Evolutionary conservation across 2,797 vertebrate genomes (phyloP).

Genomic region (Amniataba percoides): DNA sequence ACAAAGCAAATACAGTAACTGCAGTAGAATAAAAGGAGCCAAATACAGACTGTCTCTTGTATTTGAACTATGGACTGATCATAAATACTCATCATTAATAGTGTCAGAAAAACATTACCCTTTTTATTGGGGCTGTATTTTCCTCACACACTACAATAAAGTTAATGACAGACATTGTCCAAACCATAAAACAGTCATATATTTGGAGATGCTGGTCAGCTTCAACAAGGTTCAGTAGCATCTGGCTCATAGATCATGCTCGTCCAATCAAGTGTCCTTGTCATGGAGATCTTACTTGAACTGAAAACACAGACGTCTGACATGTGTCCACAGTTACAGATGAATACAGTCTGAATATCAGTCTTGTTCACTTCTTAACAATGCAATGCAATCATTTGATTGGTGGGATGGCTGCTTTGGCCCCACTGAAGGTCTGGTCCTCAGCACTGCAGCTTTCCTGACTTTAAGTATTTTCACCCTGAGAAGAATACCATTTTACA

Average conservation of each 20-base stretch:
- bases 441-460: neutral
- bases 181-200: constrained; percentile 85
- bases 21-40: constrained; percentile 49
- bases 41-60: constrained; percentile 62
- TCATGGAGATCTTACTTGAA: constrained; percentile 48
- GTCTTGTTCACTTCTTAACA: constrained; percentile 6
- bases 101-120: constrained; percentile 85
- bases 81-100: constrained; percentile 85
- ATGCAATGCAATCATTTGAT: neutral
- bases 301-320: constrained; percentile 46
- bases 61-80: constrained; percentile 77
- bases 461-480: neutral
- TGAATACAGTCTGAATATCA: constrained; percentile 20
- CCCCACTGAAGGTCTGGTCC: neutral
- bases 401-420: neutral
- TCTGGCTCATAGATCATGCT: constrained; percentile 70
- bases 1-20: constrained; percentile 47
- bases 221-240: constrained; percentile 75
- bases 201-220: constrained; percentile 80
- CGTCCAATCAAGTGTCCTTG: constrained; percentile 47
- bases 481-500: neutral
- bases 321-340: constrained; percentile 24
- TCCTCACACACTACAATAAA: constrained; percentile 83
- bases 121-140: constrained; percentile 87
- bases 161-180: constrained; percentile 87